These are phyloP conservation scores for Hirtodrosophila confusa DNA, from an alignment of 2,888 invertebrate genomes.

Conservation along the genomic window DNA sequence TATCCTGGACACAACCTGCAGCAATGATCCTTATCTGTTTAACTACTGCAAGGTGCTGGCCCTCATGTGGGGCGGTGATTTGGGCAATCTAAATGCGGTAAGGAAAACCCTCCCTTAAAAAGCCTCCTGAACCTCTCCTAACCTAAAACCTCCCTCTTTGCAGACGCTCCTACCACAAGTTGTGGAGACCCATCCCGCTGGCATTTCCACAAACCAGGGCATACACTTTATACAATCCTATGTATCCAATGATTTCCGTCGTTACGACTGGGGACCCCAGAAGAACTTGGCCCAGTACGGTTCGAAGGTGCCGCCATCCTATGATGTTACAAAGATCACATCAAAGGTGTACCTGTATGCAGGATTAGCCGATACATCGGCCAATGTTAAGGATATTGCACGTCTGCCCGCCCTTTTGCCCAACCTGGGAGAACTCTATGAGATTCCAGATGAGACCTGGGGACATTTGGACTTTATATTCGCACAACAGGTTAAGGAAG, in stretches of 20 bases:
- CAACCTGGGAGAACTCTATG: constrained; percentile 56
- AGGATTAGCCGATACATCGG: constrained; percentile 68
- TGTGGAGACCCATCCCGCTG: constrained; percentile 79
- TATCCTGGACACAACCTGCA: constrained; percentile 68
- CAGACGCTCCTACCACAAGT: constrained; percentile 72
- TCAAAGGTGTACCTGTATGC: constrained; percentile 68
- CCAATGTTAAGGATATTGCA: constrained; percentile 58
- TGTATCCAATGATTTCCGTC: constrained; percentile 65
- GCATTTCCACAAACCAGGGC: constrained; percentile 77
- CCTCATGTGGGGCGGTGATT: constrained; percentile 67
- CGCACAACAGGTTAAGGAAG: constrained; percentile 67
- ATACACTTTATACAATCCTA: constrained; percentile 75
- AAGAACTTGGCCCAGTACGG: constrained; percentile 65
- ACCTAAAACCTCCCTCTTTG: neutral
- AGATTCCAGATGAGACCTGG: constrained; percentile 72
- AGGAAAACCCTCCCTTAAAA: constrained; percentile 4
- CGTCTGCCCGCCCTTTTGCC: constrained; percentile 59
- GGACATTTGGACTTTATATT: constrained; percentile 81
- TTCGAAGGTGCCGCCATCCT: constrained; percentile 63
- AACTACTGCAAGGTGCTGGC: constrained; percentile 68
- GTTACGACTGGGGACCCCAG: constrained; percentile 69
- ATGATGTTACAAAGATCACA: constrained; percentile 67
- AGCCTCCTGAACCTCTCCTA: neutral
- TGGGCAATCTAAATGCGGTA: constrained; percentile 73
- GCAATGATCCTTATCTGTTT: constrained; percentile 56